A percentile compares a stretch with the other conserved stretches of the same genome.
phyloP scores from a whole-genome alignment of 1,140 invertebrate species.

The Drosophila trapezifrons region DNA sequence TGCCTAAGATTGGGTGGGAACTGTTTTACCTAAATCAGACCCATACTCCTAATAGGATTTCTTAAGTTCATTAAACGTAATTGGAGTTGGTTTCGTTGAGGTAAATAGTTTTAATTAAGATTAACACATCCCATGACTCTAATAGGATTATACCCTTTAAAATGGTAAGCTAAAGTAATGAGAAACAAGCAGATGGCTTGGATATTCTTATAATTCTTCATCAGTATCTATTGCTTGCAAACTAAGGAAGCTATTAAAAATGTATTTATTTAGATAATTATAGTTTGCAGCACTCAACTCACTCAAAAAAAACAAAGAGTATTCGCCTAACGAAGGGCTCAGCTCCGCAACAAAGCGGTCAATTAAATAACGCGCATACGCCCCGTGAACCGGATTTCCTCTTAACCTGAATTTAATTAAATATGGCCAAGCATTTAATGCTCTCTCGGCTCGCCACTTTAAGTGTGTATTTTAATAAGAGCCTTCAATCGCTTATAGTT shows the following conservation, averaged over 20 bases:
- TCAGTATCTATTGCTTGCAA: background rate
- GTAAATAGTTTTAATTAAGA: slow-evolving; percentile 19
- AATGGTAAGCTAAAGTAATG: background rate
- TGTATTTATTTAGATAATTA: background rate
- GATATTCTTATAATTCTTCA: background rate
- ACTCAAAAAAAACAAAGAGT: background rate
- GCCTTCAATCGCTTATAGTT: slow-evolving; percentile 25
- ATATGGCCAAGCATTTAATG: slow-evolving; percentile 21
- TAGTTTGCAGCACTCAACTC: background rate
- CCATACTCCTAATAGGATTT: background rate
- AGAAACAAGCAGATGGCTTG: background rate
- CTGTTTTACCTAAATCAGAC: background rate
- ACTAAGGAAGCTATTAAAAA: background rate
- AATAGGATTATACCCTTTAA: background rate
- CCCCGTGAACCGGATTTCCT: slow-evolving; percentile 31
- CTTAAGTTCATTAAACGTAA: slow-evolving; percentile 1
- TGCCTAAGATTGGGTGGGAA: background rate
- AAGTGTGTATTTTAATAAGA: slow-evolving; percentile 33
- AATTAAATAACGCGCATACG: slow-evolving; percentile 69
- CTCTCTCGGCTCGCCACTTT: slow-evolving; percentile 5
- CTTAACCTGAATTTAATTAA: slow-evolving; percentile 64
- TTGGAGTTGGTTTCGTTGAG: background rate
- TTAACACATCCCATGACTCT: background rate
- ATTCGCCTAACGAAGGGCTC: slow-evolving; percentile 4
- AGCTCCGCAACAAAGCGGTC: slow-evolving; percentile 35